phyloP scores from a whole-genome alignment of 2,113 vertebrate species.

The Gracilinanus agilis region DNA sequence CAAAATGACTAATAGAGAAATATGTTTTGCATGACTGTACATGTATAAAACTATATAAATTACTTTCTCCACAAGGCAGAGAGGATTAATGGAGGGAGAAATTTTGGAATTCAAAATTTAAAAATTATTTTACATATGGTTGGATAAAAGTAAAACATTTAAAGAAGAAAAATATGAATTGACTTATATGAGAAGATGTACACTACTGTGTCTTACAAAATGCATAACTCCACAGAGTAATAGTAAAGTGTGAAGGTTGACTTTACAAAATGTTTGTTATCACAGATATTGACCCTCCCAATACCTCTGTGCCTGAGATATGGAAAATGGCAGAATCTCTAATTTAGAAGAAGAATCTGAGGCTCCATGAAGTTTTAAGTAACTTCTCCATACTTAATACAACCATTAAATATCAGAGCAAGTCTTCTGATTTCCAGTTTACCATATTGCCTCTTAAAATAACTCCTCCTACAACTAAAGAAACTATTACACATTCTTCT shows the following conservation, averaged over 20 bases:
- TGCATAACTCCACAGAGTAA: background rate
- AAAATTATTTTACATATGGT: no score
- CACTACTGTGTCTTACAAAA: background rate
- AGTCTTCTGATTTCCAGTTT: background rate
- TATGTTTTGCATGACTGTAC: no score
- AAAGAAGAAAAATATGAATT: background rate
- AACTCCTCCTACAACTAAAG: background rate
- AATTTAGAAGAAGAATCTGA: background rate
- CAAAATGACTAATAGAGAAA: no score
- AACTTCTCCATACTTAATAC: background rate
- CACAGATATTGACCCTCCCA: background rate
- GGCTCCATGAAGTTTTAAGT: background rate
- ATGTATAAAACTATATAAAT: no score
- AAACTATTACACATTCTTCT: background rate
- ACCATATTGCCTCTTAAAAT: background rate
- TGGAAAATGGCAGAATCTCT: background rate
- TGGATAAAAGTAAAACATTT: no score
- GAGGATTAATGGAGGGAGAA: no score
- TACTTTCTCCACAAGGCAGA: no score
- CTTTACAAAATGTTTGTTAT: background rate
- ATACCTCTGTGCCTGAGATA: background rate
- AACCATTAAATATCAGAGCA: background rate
- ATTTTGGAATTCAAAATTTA: no score
- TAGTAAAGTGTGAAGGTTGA: background rate
- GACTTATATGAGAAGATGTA: background rate